Evolutionary conservation across 1,140 invertebrate genomes (phyloP), one percentile per base, ranked within the genome.

Genomic region (Drosophila micromelanica): DNA sequence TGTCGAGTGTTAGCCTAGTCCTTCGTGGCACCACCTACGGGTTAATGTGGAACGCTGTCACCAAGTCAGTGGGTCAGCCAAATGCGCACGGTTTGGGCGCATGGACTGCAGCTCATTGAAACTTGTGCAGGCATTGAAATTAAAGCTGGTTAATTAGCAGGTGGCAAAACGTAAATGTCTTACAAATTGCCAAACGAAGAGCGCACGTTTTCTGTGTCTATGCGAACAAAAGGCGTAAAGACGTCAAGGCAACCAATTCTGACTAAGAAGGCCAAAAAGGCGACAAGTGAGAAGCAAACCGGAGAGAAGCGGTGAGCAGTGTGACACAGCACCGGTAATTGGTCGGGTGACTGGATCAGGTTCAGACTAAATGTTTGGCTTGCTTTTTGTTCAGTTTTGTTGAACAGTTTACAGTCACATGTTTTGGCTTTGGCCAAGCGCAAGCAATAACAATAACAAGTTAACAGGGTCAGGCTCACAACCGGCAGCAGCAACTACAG

Each of bases 61-160:
- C 64, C 78, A 62, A 87, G 82, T 86, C 80, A 85, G 62, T 68
- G 82, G 80, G 82, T 87, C 84, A 87, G 61, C 55, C 64, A 67
- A 70, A 64, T 55, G 67, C 30, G 9, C 32, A 35, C 32, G 32
- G 27, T 5, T 6, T 5, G 27, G 27, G n/a, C 13, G 37, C 32
- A 27, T 45, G 45, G 60, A 35, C 54, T 74, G 69, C 45, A 61
- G 32, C 80, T 56, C 82, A 82, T 82, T 87, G 75, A 82, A 86
- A 84, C 59, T 85, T 85, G 32, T 80, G 61, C 62, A 76, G 71
- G 78, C 84, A 87, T 82, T 89, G 75, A 87, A 82, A 82, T 78
- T 87, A 82, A 82, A 76, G 59, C 62, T 52, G 78, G 84, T 87
- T 86, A 86, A 86, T 86, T 86, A 86, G 82, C 78, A 61, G 68